Conservation (phyloP, 2,888 invertebrate species). For the Folsomia candida region DNA sequence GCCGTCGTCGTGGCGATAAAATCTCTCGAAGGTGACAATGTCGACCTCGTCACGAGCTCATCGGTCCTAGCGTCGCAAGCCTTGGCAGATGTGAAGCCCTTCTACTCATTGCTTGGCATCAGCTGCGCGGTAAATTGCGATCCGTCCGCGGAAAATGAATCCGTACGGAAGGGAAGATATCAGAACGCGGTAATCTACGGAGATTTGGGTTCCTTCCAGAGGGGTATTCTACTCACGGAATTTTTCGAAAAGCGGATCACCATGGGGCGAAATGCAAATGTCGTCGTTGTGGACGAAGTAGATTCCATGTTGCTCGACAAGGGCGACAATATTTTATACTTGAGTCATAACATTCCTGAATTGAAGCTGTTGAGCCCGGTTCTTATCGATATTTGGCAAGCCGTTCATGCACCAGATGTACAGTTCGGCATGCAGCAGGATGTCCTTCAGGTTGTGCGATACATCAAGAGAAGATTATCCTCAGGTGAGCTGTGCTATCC, state of each 20-base stretch:
- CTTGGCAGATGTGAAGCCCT: slow-evolving; percentile 41
- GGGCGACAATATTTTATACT: slow-evolving; percentile 54
- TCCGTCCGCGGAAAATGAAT: not conserved
- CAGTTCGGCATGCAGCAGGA: not conserved
- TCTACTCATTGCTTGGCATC: slow-evolving; percentile 51
- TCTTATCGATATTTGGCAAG: slow-evolving; percentile 52
- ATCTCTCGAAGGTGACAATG: slow-evolving; percentile 50
- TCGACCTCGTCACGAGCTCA: slow-evolving; percentile 54
- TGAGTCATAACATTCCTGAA: slow-evolving; percentile 53
- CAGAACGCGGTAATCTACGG: slow-evolving; percentile 52
- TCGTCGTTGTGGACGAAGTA: slow-evolving; percentile 55
- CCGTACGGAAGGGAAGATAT: not conserved
- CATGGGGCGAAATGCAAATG: slow-evolving; percentile 47
- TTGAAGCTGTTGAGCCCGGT: slow-evolving; percentile 53
- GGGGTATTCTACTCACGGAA: slow-evolving; percentile 52
- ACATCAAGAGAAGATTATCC: not conserved
- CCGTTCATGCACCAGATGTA: slow-evolving; percentile 4
- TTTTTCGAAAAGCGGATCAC: slow-evolving; percentile 53
- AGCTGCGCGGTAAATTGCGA: slow-evolving; percentile 51
- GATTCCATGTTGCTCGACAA: slow-evolving; percentile 56
- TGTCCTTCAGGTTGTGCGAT: not conserved
- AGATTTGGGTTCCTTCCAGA: slow-evolving; percentile 52
- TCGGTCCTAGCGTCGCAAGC: slow-evolving; percentile 53
- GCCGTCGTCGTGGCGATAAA: slow-evolving; percentile 52
- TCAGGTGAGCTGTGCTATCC: slow-evolving; percentile 31